Percentiles rank a stretch among this genome's conserved stretches.
Conservation (phyloP, 1,140 invertebrate genomes). For the Gerris buenoi region DNA sequence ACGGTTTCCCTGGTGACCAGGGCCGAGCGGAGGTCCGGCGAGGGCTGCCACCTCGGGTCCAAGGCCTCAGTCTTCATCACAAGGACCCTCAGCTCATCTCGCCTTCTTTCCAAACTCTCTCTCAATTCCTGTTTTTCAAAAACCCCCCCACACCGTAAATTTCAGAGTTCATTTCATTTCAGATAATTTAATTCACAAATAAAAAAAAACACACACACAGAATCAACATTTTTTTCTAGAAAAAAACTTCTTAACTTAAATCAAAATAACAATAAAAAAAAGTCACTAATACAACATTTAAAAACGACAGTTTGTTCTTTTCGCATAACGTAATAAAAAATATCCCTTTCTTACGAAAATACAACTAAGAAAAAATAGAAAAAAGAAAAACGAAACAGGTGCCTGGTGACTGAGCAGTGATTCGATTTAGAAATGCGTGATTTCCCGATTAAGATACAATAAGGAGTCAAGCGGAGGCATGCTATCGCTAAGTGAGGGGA, state of each 20-base stretch:
- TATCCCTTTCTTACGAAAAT: background rate
- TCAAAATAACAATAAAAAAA: background rate
- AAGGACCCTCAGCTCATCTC: background rate
- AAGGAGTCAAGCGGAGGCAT: background rate
- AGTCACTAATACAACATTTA: background rate
- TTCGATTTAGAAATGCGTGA: conserved; percentile 11
- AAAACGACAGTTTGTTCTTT: too few relatives aligned
- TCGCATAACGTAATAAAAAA: background rate
- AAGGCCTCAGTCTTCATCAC: background rate
- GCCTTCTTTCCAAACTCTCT: background rate
- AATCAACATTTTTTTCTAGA: too few relatives aligned
- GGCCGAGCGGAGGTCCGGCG: background rate
- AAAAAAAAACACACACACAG: too few relatives aligned
- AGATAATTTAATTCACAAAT: background rate
- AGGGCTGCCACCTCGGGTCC: background rate
- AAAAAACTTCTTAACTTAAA: too few relatives aligned
- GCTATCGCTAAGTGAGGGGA: conserved; percentile 30
- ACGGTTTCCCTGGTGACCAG: background rate
- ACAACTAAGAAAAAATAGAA: background rate
- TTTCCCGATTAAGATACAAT: conserved; percentile 1
- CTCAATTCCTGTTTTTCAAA: background rate
- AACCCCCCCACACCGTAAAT: background rate
- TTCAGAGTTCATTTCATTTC: background rate
- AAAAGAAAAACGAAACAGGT: conserved; percentile 4
- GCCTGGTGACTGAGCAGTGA: conserved; percentile 1